phyloP scores from a whole-genome alignment of 1,140 invertebrate genomes.

The Drosophila prosaltans region DNA sequence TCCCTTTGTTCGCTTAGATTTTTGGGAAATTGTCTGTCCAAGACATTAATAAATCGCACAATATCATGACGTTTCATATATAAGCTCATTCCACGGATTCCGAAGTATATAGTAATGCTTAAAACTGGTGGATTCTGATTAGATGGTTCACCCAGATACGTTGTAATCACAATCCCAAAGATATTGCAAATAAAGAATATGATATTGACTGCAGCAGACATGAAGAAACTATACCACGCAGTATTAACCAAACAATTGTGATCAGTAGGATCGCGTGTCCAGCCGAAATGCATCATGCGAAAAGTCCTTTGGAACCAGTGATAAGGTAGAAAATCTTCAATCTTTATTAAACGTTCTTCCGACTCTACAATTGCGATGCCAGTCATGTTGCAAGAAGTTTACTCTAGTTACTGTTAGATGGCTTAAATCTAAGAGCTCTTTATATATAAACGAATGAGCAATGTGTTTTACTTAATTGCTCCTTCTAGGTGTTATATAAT shows the following conservation, averaged over 20 bases:
- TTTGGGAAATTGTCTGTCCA: slow-evolving; percentile 47
- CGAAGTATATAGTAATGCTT: slow-evolving; percentile 46
- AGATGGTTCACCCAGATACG: background rate
- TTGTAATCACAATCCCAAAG: slow-evolving; percentile 8
- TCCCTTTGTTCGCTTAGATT: slow-evolving; percentile 28
- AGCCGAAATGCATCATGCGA: slow-evolving; percentile 23
- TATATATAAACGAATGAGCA: background rate
- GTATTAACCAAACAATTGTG: slow-evolving; percentile 33
- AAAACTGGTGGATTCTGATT: slow-evolving; percentile 40
- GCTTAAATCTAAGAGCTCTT: background rate
- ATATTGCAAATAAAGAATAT: slow-evolving; percentile 19
- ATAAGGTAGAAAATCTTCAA: slow-evolving; percentile 36
- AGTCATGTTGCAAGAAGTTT: background rate
- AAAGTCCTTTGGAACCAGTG: slow-evolving; percentile 15
- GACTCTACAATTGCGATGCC: background rate
- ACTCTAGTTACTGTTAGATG: background rate
- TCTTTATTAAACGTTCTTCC: background rate
- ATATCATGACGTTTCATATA: slow-evolving; percentile 44
- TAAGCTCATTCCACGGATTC: slow-evolving; percentile 42
- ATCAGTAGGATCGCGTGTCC: slow-evolving; percentile 18
- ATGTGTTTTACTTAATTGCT: background rate
- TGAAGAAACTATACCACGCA: slow-evolving; percentile 2
- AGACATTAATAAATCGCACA: slow-evolving; percentile 32
- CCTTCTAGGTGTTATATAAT: slow-evolving; percentile 5
- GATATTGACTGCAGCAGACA: slow-evolving; percentile 14